These are phyloP conservation scores for Campylomormyrus tamandua DNA, from an alignment of 2,113 vertebrate genomes.

Conservation along the genomic window DNA sequence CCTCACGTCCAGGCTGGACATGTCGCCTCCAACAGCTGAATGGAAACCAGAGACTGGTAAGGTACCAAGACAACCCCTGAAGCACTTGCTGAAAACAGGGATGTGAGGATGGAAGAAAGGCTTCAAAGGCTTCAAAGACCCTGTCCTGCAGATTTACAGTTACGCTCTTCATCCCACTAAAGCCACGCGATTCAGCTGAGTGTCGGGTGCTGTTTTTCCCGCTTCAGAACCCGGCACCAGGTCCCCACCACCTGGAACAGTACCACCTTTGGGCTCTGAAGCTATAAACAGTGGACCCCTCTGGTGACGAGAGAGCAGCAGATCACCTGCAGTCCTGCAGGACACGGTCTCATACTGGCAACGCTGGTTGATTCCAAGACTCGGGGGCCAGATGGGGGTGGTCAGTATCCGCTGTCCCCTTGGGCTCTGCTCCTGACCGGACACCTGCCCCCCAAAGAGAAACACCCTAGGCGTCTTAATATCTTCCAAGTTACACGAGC, in stretches of 20 bases:
- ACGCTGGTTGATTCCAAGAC: constrained; percentile 75
- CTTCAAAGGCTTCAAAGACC: background rate
- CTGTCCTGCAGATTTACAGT: background rate
- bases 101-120: background rate
- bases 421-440: constrained; percentile 78
- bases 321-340: constrained; percentile 56
- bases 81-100: background rate
- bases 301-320: background rate
- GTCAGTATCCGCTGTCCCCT: constrained; percentile 73
- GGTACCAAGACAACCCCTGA: no score
- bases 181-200: background rate
- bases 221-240: background rate
- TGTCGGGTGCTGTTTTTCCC: background rate
- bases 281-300: background rate
- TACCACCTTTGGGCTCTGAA: background rate
- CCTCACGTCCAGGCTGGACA: constrained; percentile 26
- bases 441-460: constrained; percentile 67
- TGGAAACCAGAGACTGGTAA: background rate
- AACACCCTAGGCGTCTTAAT: background rate
- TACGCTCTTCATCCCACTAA: background rate
- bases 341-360: constrained; percentile 72
- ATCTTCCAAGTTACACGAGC: background rate
- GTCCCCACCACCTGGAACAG: background rate
- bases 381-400: constrained; percentile 82
- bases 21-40: constrained; percentile 31